These are phyloP conservation scores for Heliconius eleuchia DNA, from an alignment of 1,140 invertebrate species.

Conservation along the genomic window DNA sequence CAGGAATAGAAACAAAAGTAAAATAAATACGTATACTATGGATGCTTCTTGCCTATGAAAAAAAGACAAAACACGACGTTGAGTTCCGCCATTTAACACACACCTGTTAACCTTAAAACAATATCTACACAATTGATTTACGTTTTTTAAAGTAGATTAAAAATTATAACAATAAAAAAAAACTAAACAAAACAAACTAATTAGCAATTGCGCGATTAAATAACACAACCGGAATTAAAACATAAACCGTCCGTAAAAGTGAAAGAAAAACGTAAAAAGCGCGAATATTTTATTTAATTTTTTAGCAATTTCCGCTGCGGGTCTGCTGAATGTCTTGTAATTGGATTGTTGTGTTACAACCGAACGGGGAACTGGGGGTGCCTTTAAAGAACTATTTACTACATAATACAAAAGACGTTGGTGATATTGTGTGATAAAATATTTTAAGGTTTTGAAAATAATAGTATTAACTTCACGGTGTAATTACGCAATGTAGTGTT, in stretches of 20 bases:
- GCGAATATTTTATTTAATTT: slow-evolving; percentile 32
- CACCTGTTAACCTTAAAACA: no score
- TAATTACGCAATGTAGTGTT: no score
- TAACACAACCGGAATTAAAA: background rate
- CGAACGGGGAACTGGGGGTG: slow-evolving; percentile 24
- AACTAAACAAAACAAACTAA: background rate
- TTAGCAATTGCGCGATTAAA: background rate
- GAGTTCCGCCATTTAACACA: no score
- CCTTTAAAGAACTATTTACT: slow-evolving; percentile 26
- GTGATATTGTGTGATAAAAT: background rate
- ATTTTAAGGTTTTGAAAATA: background rate
- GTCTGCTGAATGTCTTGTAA: slow-evolving; percentile 37
- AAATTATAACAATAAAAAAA: background rate
- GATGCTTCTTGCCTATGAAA: no score
- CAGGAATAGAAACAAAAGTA: no score
- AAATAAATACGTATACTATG: no score
- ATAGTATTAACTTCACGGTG: no score
- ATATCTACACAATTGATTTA: no score
- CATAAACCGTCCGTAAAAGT: background rate
- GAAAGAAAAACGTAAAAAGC: slow-evolving; percentile 22
- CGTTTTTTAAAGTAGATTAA: no score
- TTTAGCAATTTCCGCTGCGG: slow-evolving; percentile 33
- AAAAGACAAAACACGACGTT: no score
- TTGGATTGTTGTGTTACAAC: slow-evolving; percentile 39
- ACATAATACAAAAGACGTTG: slow-evolving; percentile 3